Conservation (phyloP, 2,888 invertebrate species). For the Euzetes globulus region DNA sequence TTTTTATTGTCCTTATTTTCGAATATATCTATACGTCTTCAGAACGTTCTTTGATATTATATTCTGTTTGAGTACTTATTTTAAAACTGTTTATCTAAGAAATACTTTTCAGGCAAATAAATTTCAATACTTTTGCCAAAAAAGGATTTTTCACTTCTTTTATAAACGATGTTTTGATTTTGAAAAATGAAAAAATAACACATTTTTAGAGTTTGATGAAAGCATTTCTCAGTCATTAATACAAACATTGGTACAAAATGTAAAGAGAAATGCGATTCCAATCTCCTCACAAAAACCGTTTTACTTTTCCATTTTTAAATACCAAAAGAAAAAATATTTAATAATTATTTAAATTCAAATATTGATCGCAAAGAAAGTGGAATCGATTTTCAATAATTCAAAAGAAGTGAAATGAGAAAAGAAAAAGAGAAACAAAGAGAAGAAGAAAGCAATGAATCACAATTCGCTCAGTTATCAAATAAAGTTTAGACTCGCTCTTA, state of each 20-base stretch:
- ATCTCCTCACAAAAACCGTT: too few relatives aligned
- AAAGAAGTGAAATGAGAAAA: neutral
- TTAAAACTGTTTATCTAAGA: too few relatives aligned
- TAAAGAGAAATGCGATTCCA: too few relatives aligned
- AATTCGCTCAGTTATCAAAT: conserved; percentile 4
- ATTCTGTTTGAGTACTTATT: too few relatives aligned
- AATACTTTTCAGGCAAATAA: too few relatives aligned
- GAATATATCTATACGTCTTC: too few relatives aligned
- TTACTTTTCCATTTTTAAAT: too few relatives aligned
- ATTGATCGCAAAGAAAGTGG: neutral
- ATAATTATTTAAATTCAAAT: neutral
- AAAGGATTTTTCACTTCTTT: neutral
- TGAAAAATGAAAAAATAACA: neutral
- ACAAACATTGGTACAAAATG: too few relatives aligned
- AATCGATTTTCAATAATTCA: conserved; percentile 4
- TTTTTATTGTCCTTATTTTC: neutral
- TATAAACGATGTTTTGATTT: neutral
- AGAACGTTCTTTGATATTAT: too few relatives aligned
- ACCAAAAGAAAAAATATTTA: neutral
- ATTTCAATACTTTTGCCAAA: neutral
- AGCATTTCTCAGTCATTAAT: too few relatives aligned
- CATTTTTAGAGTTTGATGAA: too few relatives aligned
- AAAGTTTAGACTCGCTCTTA: neutral
- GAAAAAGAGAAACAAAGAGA: neutral
- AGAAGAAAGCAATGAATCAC: neutral